Conservation (phyloP, 1,140 invertebrate genomes). For the Aphelenchoides besseyi region DNA sequence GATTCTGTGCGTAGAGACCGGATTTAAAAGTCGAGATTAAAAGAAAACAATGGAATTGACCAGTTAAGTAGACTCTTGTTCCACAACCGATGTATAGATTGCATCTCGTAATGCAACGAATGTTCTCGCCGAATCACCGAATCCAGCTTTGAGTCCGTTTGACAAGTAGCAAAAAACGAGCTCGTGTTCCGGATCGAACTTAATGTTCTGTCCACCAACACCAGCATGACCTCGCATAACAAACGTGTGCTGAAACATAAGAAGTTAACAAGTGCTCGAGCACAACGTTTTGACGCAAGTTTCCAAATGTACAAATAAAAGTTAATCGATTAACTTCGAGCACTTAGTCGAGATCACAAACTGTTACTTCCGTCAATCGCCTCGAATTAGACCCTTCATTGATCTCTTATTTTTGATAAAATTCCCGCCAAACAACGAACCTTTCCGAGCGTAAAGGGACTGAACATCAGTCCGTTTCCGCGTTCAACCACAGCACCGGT, state of each 20-base stretch:
- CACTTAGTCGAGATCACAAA: background rate
- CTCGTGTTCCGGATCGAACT: constrained; percentile 27
- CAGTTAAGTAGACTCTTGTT: background rate
- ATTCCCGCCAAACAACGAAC: constrained; percentile 5
- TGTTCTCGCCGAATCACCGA: constrained; percentile 28
- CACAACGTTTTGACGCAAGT: background rate
- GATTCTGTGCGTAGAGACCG: constrained; percentile 4
- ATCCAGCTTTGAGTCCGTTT: constrained; percentile 31
- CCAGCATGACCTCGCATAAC: constrained; percentile 28
- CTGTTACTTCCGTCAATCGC: background rate
- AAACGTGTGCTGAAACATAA: constrained; percentile 15
- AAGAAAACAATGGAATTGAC: background rate
- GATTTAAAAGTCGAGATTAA: background rate
- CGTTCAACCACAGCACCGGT: constrained; percentile 28
- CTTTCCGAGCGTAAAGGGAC: constrained; percentile 1
- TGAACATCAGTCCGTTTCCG: constrained; percentile 32
- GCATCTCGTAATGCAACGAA: constrained; percentile 26
- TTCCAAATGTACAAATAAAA: background rate
- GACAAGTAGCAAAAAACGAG: constrained; percentile 25
- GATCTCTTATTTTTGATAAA: background rate
- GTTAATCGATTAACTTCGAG: background rate
- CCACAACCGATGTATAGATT: constrained; percentile 23
- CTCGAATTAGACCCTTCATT: background rate
- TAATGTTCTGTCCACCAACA: constrained; percentile 30
- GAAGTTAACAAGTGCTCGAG: constrained; percentile 10